A percentile compares a stretch with the other conserved stretches of the same genome.
These are phyloP conservation scores for Brachyptera putata DNA, from an alignment of 2,888 invertebrate species.

Conservation along the genomic window DNA sequence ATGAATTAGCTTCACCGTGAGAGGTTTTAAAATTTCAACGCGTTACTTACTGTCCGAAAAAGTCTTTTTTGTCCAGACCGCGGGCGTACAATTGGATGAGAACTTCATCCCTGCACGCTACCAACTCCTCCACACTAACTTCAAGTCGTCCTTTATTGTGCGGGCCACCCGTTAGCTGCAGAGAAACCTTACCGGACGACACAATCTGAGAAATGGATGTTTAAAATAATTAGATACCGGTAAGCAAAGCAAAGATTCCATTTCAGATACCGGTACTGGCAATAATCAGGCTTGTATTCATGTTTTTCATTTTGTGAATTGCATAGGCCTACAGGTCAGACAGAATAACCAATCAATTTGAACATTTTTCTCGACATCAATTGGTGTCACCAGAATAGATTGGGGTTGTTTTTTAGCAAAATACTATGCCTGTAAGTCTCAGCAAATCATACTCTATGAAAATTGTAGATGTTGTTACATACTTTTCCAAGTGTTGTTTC, in stretches of 20 bases:
- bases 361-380: no score
- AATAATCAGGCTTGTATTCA: no score
- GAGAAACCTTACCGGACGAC: slow-evolving; percentile 36
- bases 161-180: slow-evolving; percentile 32
- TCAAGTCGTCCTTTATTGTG: slow-evolving; percentile 38
- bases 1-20: no score
- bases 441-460: no score
- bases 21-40: not conserved
- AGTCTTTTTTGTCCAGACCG: slow-evolving; percentile 41
- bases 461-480: no score
- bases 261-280: no score
- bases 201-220: slow-evolving; percentile 40
- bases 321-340: no score
- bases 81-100: slow-evolving; percentile 40
- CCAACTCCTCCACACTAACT: slow-evolving; percentile 43
- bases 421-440: no score
- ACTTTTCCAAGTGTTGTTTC: slow-evolving; percentile 52
- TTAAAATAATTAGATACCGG: not conserved
- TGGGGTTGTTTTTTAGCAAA: no score
- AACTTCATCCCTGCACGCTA: slow-evolving; percentile 42
- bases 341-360: no score
- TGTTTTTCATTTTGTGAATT: no score
- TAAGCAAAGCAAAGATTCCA: not conserved
- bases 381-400: no score
- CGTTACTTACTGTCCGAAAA: slow-evolving; percentile 38